Conservation (phyloP, 64 coral and sea anemone species). For the Stichodactyla mertensii region DNA sequence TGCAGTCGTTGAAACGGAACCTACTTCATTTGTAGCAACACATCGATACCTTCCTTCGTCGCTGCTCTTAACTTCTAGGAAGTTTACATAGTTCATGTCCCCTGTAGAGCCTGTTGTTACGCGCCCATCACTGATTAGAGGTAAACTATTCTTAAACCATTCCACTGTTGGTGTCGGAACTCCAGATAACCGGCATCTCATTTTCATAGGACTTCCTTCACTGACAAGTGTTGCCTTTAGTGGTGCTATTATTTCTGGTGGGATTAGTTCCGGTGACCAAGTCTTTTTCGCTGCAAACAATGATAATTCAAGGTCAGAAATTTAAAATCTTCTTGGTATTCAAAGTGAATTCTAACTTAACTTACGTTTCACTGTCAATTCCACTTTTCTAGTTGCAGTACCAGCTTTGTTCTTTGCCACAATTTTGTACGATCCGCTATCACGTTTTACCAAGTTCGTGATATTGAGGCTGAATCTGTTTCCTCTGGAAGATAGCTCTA, state of each 20-base stretch:
- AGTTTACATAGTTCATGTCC: slow-evolving; percentile 53
- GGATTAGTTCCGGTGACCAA: slow-evolving; percentile 37
- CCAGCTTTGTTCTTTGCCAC: slow-evolving; percentile 70
- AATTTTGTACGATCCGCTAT: slow-evolving; percentile 71
- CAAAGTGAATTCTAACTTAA: not conserved
- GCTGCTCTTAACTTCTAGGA: slow-evolving; percentile 47
- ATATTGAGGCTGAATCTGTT: slow-evolving; percentile 61
- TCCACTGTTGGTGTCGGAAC: slow-evolving; percentile 58
- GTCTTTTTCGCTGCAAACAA: slow-evolving; percentile 43
- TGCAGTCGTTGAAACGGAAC: slow-evolving; percentile 50
- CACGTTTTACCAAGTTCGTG: slow-evolving; percentile 36
- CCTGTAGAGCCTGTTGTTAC: slow-evolving; percentile 65
- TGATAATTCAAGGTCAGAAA: not conserved
- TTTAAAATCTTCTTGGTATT: not conserved
- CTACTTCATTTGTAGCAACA: slow-evolving; percentile 60
- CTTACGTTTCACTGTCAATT: slow-evolving; percentile 70
- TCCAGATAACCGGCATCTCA: slow-evolving; percentile 62
- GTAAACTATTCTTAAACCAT: slow-evolving; percentile 75
- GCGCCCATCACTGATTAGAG: slow-evolving; percentile 38
- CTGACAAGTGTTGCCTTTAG: slow-evolving; percentile 42
- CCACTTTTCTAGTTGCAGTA: slow-evolving; percentile 52
- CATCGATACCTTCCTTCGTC: slow-evolving; percentile 80
- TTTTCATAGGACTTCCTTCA: slow-evolving; percentile 53
- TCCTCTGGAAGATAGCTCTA: slow-evolving; percentile 50
- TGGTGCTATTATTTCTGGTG: slow-evolving; percentile 40